phyloP scores from a whole-genome alignment of 2,888 invertebrate genomes.

The Acholoe squamosa region DNA sequence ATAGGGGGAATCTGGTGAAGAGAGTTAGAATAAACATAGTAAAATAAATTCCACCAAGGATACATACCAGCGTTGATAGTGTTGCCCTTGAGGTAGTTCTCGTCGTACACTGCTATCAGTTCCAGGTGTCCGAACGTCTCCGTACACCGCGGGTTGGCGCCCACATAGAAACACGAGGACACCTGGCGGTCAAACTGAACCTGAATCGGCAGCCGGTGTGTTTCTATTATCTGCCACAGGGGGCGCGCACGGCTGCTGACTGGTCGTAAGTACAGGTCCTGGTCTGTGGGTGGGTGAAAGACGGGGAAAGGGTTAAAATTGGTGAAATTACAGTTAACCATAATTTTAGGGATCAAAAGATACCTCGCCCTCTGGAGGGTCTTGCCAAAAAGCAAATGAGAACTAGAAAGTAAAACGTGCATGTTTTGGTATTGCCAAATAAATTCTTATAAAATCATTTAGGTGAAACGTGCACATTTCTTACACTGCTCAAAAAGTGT shows the following conservation, averaged over 20 bases:
- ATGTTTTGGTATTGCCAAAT: too few species aligned
- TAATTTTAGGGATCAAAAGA: too few species aligned
- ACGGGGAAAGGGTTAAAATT: not conserved
- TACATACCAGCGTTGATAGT: constrained; percentile 49
- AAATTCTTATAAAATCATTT: too few species aligned
- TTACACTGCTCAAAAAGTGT: too few species aligned
- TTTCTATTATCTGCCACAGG: constrained; percentile 39
- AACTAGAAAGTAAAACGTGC: too few species aligned
- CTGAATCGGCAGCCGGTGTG: constrained; percentile 31
- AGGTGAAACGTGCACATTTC: too few species aligned
- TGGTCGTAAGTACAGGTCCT: constrained; percentile 34
- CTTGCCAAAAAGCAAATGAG: too few species aligned
- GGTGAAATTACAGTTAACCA: too few species aligned
- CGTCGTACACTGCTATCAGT: constrained; percentile 24
- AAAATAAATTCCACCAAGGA: too few species aligned
- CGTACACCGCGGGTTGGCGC: constrained; percentile 20
- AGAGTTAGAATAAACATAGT: too few species aligned
- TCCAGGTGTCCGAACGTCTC: constrained; percentile 52
- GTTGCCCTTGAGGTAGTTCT: constrained; percentile 57
- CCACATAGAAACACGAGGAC: constrained; percentile 47
- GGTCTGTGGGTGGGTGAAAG: constrained; percentile 6
- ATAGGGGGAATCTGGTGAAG: too few species aligned
- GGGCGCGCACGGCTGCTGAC: constrained; percentile 52
- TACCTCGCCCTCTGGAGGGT: too few species aligned
- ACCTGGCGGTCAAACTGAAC: constrained; percentile 51